Percentiles rank a stretch among this genome's conserved stretches.
phyloP scores from a whole-genome alignment of 2,113 vertebrate genomes.

The Laticauda laticaudata region DNA sequence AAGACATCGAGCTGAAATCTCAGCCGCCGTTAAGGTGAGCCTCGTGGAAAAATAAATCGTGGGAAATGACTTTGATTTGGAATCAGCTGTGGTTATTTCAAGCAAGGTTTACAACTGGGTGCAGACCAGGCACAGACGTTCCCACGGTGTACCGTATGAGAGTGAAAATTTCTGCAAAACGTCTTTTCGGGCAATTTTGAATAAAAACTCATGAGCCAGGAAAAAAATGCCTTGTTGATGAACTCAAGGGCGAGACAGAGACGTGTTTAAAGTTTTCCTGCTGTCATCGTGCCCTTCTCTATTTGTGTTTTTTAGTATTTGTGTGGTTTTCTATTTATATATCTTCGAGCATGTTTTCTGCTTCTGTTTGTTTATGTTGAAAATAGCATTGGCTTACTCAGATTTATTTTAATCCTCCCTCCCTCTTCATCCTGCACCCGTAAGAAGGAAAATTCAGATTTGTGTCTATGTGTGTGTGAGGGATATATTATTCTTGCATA shows the following conservation, averaged over 20 bases:
- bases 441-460: not conserved
- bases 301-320: not conserved
- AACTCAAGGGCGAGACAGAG: accelerated
- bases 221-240: slow-evolving; percentile 10
- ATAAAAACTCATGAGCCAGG: not conserved
- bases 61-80: slow-evolving; percentile 21
- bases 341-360: not conserved
- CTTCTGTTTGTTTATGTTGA: not conserved
- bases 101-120: slow-evolving; percentile 19
- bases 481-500: not conserved
- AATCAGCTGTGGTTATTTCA: not conserved
- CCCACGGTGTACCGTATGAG: not conserved
- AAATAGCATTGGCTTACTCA: not conserved
- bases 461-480: not conserved
- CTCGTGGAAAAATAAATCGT: not conserved
- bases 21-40: slow-evolving; percentile 23
- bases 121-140: not conserved
- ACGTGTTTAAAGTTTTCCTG: not conserved
- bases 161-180: slow-evolving; percentile 14
- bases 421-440: not conserved
- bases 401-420: not conserved
- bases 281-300: not conserved
- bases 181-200: not conserved
- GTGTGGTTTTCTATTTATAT: not conserved
- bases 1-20: slow-evolving; percentile 16